Base-by-base conservation (phyloP, 2,797 vertebrate species). In the Gallinago solitaria region DNA sequence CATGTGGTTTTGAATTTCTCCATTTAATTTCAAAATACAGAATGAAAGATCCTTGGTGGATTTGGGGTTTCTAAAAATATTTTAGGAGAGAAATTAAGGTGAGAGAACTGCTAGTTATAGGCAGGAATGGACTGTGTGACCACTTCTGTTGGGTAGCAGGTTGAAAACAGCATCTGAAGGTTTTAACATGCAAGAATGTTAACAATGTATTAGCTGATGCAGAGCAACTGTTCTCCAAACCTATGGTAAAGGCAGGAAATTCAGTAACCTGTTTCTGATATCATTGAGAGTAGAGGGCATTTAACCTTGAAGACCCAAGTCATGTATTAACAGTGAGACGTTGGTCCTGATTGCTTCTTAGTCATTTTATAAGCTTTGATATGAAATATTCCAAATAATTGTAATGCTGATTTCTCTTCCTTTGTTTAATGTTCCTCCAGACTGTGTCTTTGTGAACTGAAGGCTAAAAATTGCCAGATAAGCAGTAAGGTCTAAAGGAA, bases 341-440 rank as follows among this genome's bases (percentile, higher is more conserved):
- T 7, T 57, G 6, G 43, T 50, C 17, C 24, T 60, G 45, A 80
- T 48, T 85, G 28, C 15, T 93, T 83, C 41, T 77, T 53, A 64
- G 24, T 35, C 10, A 9, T 78, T 93, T 82, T 50, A 10, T 53
- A 80, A 56, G 27, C 30, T 76, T 77, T 23, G 4, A 75, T 61
- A 92, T 39, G 21, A 91, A 87, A 77, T 83, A 89, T 71, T 91
- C 24, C 19, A 73, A 87, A 78, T 78, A 92, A 85, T 41, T 70
- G 27, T 33, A 85, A 87, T 59, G 45, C 25, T 87, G 37, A 78
- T 85, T 87, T 92, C 24, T 89, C 48, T 75, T 27, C 32, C 20
- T 93, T 68, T 88, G 35, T 60, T 82, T 89, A 50, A 68, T 47
- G 21, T 74, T 85, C 60, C 43, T 91, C 16, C 33, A 85, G 81